Conservation (phyloP, 2,113 vertebrate genomes). For the Malaclemys terrapin region DNA sequence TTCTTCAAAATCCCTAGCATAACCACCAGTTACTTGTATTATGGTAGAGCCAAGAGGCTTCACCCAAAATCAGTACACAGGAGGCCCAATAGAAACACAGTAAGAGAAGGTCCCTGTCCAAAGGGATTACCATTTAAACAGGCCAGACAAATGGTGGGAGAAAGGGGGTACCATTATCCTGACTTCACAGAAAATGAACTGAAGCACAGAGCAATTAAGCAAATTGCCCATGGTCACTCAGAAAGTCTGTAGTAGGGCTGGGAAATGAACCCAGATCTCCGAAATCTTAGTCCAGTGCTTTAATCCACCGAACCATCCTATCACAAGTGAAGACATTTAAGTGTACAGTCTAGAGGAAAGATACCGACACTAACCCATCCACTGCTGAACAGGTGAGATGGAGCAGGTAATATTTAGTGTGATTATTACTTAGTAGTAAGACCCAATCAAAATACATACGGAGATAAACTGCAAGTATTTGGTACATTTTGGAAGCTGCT, state of each 20-base stretch:
- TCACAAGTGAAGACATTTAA: not conserved
- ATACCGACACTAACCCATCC: not conserved
- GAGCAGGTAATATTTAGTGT: not conserved
- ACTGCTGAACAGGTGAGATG: not conserved
- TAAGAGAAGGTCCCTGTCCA: not conserved
- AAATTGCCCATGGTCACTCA: not conserved
- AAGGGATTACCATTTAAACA: not conserved
- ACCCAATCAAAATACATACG: not conserved
- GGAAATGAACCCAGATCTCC: not conserved
- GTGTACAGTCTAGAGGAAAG: not conserved
- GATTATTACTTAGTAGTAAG: not conserved
- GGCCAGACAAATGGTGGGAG: not conserved
- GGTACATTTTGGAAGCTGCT: not conserved
- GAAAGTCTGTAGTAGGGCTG: not conserved
- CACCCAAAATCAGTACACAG: not conserved
- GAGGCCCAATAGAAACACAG: not conserved
- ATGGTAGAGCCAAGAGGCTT: not conserved
- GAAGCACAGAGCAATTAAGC: not conserved
- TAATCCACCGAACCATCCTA: not conserved
- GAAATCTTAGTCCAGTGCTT: not conserved
- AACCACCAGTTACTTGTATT: not conserved
- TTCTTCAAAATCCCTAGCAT: not conserved
- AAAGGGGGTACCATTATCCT: not conserved
- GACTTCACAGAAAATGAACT: rapidly evolving
- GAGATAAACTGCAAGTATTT: not conserved